phyloP scores from a whole-genome alignment of 2,797 vertebrate species.

The Sandelia bainsii region DNA sequence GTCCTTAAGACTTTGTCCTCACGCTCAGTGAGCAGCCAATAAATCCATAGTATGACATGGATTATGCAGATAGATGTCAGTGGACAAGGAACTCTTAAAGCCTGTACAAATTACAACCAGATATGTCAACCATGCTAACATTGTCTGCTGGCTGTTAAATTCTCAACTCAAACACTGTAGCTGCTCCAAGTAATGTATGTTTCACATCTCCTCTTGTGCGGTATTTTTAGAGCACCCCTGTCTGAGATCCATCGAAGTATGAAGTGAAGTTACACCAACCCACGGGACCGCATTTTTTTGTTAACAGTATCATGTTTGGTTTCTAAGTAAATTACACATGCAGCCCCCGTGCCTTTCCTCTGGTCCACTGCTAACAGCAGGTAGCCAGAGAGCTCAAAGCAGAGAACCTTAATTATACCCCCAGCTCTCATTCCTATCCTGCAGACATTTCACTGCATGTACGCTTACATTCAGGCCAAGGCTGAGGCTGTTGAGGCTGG shows the following conservation, averaged over 20 bases:
- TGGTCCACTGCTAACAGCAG: constrained; percentile 47
- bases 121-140: constrained; percentile 48
- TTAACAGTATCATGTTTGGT: constrained; percentile 16
- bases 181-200: constrained; percentile 25
- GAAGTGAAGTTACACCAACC: constrained; percentile 47
- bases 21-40: constrained; percentile 62
- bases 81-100: constrained; percentile 60
- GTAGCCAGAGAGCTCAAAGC: constrained; percentile 50
- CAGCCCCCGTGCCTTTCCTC: constrained; percentile 31
- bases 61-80: constrained; percentile 74
- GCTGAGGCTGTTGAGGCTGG: constrained; percentile 40
- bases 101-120: constrained; percentile 57
- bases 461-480: constrained; percentile 46
- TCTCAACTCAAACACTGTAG: constrained; percentile 12
- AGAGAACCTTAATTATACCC: constrained; percentile 63
- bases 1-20: constrained; percentile 42
- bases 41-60: constrained; percentile 70
- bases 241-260: constrained; percentile 32
- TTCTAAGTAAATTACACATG: constrained; percentile 49
- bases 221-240: constrained; percentile 25
- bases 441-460: constrained; percentile 49
- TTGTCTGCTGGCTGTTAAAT: constrained; percentile 41
- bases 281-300: constrained; percentile 7
- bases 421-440: constrained; percentile 44
- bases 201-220: constrained; percentile 25